Conservation (phyloP, 2,797 vertebrate species). For the Xiphorhynchus erythropygius region DNA sequence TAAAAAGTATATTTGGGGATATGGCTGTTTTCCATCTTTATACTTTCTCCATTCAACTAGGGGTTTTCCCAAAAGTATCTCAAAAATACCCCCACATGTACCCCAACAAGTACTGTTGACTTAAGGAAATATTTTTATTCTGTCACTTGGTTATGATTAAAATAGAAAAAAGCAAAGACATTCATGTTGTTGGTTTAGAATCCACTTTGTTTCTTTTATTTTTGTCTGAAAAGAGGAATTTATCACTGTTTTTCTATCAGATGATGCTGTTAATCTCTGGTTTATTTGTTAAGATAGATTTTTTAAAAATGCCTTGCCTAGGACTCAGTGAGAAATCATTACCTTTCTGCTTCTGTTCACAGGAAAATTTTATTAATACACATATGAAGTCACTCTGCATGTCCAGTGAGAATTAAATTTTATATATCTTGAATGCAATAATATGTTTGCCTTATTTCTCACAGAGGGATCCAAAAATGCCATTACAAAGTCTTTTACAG, state of each 20-base stretch:
- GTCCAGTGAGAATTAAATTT: slow-evolving; percentile 49
- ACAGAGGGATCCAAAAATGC: slow-evolving; percentile 2
- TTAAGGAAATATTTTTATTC: not conserved
- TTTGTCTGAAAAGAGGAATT: not conserved
- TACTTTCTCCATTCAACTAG: not conserved
- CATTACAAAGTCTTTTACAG: slow-evolving; percentile 41
- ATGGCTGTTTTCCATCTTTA: not conserved
- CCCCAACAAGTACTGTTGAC: not conserved
- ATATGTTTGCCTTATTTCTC: slow-evolving; percentile 49
- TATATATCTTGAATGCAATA: slow-evolving; percentile 28
- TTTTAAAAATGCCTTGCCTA: not conserved
- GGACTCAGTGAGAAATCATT: not conserved
- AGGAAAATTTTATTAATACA: slow-evolving; percentile 44
- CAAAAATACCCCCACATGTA: accelerated
- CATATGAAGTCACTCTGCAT: slow-evolving; percentile 23
- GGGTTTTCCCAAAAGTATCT: not conserved
- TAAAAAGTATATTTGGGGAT: not conserved
- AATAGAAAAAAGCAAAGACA: not conserved
- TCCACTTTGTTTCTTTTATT: not conserved
- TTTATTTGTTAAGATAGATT: not conserved
- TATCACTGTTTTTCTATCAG: not conserved
- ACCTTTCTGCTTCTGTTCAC: slow-evolving; percentile 16
- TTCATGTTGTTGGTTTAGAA: not conserved
- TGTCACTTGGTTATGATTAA: not conserved
- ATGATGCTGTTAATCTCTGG: not conserved